phyloP scores from a whole-genome alignment of 2,797 vertebrate species.

The Sebastes oblongus region DNA sequence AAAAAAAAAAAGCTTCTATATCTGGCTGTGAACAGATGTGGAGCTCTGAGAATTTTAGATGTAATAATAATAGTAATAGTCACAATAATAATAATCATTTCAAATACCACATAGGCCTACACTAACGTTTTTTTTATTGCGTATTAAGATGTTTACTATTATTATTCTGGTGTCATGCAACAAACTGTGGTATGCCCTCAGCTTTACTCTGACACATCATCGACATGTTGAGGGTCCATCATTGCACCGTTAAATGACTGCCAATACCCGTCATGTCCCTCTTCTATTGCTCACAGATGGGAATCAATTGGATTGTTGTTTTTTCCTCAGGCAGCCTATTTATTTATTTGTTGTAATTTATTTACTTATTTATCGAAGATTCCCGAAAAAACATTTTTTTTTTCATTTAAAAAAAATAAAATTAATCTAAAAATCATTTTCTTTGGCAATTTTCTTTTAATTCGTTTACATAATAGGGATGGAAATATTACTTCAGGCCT shows the following conservation, averaged over 20 bases:
- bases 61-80: not conserved
- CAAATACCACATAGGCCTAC: not conserved
- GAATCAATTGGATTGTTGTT: conserved; percentile 48
- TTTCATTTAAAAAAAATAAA: not conserved
- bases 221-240: conserved; percentile 51
- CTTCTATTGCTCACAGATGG: conserved; percentile 24
- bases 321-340: not conserved
- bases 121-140: not conserved
- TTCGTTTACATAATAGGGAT: not conserved
- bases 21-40: not conserved
- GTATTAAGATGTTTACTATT: not conserved
- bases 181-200: not conserved
- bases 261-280: conserved; percentile 29
- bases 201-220: conserved; percentile 20
- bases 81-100: not conserved
- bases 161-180: not conserved
- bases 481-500: not conserved
- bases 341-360: not conserved
- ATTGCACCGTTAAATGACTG: conserved; percentile 39
- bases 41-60: not conserved
- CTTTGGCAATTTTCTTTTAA: not conserved
- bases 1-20: too few relatives aligned
- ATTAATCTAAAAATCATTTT: accelerated
- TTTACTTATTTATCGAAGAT: not conserved
- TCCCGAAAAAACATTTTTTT: not conserved